Percentiles rank a stretch among this genome's conserved stretches.
Evolutionary conservation across 2,113 vertebrate genomes (phyloP).

Genomic region (Phyllostomus hastatus): DNA sequence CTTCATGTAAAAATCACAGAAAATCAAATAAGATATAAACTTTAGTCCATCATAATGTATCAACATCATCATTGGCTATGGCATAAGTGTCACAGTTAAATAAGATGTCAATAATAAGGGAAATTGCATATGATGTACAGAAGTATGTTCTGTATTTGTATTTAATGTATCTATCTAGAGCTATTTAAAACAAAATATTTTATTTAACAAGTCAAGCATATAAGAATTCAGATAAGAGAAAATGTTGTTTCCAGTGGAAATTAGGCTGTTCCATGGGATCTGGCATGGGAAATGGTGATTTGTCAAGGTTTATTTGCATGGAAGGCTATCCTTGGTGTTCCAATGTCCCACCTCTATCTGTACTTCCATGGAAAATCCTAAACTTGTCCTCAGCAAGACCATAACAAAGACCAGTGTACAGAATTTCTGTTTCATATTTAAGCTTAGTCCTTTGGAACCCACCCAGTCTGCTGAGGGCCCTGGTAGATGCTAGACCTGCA

Average conservation of each 20-base stretch:
- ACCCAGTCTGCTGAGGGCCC: too few relatives aligned
- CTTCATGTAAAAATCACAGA: background rate
- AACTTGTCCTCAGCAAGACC: too few relatives aligned
- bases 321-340: too few relatives aligned
- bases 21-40: background rate
- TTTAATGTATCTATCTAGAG: background rate
- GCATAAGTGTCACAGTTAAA: background rate
- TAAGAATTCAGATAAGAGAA: background rate
- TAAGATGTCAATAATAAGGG: background rate
- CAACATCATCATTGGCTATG: background rate
- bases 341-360: too few relatives aligned
- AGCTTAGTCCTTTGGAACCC: too few relatives aligned
- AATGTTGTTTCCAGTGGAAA: background rate
- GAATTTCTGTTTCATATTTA: too few relatives aligned
- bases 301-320: too few relatives aligned
- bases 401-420: too few relatives aligned
- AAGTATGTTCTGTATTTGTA: background rate
- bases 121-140: fast-evolving
- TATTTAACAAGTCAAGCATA: background rate
- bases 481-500: too few relatives aligned
- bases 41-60: background rate
- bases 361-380: too few relatives aligned
- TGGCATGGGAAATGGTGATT: too few relatives aligned
- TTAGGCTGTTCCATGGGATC: too few relatives aligned
- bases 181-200: background rate